Base-by-base conservation (phyloP, 2,888 invertebrate species). In the Digitonthophagus gazella region DNA sequence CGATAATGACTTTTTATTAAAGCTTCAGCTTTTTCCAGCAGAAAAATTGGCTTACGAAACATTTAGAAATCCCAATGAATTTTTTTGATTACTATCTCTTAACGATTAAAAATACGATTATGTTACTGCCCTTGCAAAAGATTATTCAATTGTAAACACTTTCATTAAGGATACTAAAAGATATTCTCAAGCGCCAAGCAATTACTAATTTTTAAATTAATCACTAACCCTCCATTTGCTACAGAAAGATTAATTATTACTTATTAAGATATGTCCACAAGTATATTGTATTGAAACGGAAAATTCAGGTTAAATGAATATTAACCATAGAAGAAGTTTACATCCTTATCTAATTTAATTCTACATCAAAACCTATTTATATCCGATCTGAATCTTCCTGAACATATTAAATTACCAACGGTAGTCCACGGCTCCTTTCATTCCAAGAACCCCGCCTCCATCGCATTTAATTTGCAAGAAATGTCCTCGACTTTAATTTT, bases 1-100 rank as follows among this genome's bases (percentile, higher is more conserved):
- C 72, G 94, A 90, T 4, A 96, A 96, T 77, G 96, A 96, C 77
- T 95, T 0, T 93, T 93, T 78, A 94, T 96, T 0, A 97, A 97
- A 81, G 82, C 96, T 64, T 91, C 95, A 86, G 93, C 95, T 0
- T 85, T n/a, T 92, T 58, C 83, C 93, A 14, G 89, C 91, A 0
- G 96, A 96, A 67, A n/a, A 79, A 0, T 75, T 84, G n/a, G 83
- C 88, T 2, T 84, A 86, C 65, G 75, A 80, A 0, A 79, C 84
- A 58, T 87, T 88, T 73, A 82, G 19, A 76, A 82, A n/a, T n/a
- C n/a, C n/a, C n/a, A n/a, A n/a, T n/a, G n/a, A 58, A 86, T 86
- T 78, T 87, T 44, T 78, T 90, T 64, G 93, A 95, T 75, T 85
- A 87, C 68, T 90, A 93, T 75, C 86, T 90, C 0, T 86, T 94